Base-by-base conservation (phyloP, 2,797 vertebrate species). In the Buphagus erythrorhynchus region DNA sequence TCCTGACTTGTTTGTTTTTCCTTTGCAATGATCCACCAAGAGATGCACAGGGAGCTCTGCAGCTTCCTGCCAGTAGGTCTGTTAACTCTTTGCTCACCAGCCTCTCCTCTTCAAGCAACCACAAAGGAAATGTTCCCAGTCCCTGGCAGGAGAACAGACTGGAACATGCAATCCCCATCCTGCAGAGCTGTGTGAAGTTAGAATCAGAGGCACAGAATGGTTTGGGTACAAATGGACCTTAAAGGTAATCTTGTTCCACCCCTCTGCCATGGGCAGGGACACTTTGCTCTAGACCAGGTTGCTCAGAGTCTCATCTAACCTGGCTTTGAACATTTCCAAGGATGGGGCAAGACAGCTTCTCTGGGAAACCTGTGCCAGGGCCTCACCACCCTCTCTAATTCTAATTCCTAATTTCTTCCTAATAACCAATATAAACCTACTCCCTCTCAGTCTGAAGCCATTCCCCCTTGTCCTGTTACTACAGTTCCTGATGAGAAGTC, bases 1-100 rank as follows among this genome's bases (percentile, higher is more conserved):
- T 93, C 92, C 88, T 2, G 14, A 83, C 65, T 26, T 95, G 80
- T 95, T 97, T 95, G 61, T 93, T 95, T 96, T 95, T 72, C 84
- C 88, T 92, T 43, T 92, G 81, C 81, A 92, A 22, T 45, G 49
- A 92, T 76, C 93, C 84, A 91, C 52, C 63, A 91, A 77, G 74
- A 87, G 88, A 93, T 93, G 88, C 71, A 76, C 43, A 69, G 48
- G 55, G 69, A 90, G 59, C 38, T 62, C 31, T 2, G 45, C 2
- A 0, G 20, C 75, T 89, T 93, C 84, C 81, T 80, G 65, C 68
- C 38, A 76, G 67, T 20, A 81, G n/a, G 17, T 40, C 40, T 73
- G 20, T 92, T 94, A 94, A 96, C 91, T 66, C 68, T 58, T 86
- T 2, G 6, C 28, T 61, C 66, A 57, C 38, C 49, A 83, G 57